Base-by-base conservation (phyloP, 2,888 invertebrate species). In the Cyclophora punctaria region DNA sequence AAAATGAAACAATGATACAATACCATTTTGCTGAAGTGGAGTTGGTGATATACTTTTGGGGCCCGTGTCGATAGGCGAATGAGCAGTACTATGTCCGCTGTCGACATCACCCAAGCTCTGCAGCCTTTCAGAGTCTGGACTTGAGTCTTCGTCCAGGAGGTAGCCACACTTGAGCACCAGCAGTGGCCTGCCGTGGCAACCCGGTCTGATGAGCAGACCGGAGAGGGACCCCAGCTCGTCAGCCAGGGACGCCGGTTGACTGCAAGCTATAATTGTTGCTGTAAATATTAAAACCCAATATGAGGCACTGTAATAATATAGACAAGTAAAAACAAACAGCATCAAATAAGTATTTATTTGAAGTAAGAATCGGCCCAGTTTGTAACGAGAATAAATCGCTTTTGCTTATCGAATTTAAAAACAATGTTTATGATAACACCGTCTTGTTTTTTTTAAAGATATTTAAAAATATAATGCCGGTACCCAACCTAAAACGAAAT, bases 71-170 rank as follows among this genome's bases (percentile, higher is more conserved):
- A 90, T 90, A 0, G 97, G 96, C 0, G 96, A 96, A 76, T 97
- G 96, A 46, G 96, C 95, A 33, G 96, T 96, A 63, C 96, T 96
- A 73, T 96, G 96, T 2, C 97, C 97, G 64, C 96, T 97, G 74
- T 97, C 97, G 6, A 94, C 93, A 71, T 95, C 93, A 3, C 91
- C 92, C 47, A 91, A 74, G 75, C 83, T 95, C 67, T 95, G 93
- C 62, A 95, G 89, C 57, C 95, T 90, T 69, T 96, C 96, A 34
- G 96, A 96, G 70, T 96, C 96, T 3, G 96, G 96, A 58, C 96
- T 96, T 44, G 94, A 94, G 72, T 96, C 96, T 71, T 93, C 94
- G 66, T 95, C 94, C 63, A 93, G 88, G 40, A 94, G 83, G 72
- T 94, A 94, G 48, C 93, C 92, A 66, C 94, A 93, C 79, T 94